Evolutionary conservation across 1,140 invertebrate species (phyloP).

Genomic region (Bombyx mandarina): DNA sequence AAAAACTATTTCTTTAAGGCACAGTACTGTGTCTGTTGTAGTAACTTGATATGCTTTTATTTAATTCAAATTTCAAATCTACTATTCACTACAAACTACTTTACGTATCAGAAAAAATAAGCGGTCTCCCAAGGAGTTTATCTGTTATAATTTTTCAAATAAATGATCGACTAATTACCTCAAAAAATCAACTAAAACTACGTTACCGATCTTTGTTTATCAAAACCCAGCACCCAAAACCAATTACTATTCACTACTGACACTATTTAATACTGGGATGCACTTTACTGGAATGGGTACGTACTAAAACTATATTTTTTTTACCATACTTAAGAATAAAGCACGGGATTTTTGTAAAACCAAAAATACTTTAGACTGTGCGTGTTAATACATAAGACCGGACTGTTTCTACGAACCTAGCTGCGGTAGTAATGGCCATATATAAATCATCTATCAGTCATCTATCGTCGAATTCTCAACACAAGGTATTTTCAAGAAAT

Average conservation of each 20-base stretch:
- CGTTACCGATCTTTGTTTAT: conserved; percentile 16
- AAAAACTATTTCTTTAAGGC: conserved; percentile 52
- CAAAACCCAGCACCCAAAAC: conserved; percentile 58
- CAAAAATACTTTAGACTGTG: too few species aligned
- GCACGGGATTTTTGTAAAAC: too few species aligned
- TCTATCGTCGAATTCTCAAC: too few species aligned
- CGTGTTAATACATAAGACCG: not conserved
- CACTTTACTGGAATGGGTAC: conserved; percentile 38
- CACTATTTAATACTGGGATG: conserved; percentile 58
- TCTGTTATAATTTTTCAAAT: conserved; percentile 22
- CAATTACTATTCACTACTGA: conserved; percentile 40
- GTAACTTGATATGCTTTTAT: conserved; percentile 41
- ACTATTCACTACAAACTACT: conserved; percentile 29
- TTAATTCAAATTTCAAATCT: conserved; percentile 2
- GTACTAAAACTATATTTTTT: not conserved
- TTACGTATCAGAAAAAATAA: conserved; percentile 43
- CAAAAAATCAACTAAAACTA: conserved; percentile 44
- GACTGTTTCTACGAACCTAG: not conserved
- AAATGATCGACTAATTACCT: conserved; percentile 15
- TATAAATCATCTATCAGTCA: too few species aligned
- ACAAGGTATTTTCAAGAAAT: too few species aligned
- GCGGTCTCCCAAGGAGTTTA: conserved; percentile 35
- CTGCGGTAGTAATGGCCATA: too few species aligned
- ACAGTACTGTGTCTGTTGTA: conserved; percentile 57
- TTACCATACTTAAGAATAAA: not conserved